Conservation (phyloP, 1,140 invertebrate species). For the Hypothenemus hampei region DNA sequence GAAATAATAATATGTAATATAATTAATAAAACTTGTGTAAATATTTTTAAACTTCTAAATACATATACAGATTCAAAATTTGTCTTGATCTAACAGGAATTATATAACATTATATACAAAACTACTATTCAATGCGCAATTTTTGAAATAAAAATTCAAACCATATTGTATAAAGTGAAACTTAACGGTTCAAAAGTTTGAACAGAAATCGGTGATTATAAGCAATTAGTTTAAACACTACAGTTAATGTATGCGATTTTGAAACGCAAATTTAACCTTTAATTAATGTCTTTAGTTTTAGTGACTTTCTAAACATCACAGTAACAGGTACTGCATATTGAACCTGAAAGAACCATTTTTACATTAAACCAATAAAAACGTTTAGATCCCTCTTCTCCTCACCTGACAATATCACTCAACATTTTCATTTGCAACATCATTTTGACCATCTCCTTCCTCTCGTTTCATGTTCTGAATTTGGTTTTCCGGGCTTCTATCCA, state of each 20-base stretch:
- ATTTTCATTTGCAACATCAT: slow-evolving; percentile 45
- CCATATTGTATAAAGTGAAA: slow-evolving; percentile 10
- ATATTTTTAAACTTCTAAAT: slow-evolving; percentile 36
- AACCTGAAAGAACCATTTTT: not conserved
- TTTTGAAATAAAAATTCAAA: slow-evolving; percentile 14
- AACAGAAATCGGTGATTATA: not conserved
- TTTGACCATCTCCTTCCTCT: slow-evolving; percentile 55
- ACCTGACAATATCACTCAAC: slow-evolving; percentile 37
- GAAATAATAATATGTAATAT: slow-evolving; percentile 42
- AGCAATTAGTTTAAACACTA: not conserved
- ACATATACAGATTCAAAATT: slow-evolving; percentile 38
- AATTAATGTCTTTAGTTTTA: slow-evolving; percentile 2
- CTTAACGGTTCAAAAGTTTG: not conserved
- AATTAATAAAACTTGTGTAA: slow-evolving; percentile 35
- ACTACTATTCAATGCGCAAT: slow-evolving; percentile 20
- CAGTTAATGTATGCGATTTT: not conserved
- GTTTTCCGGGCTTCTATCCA: slow-evolving; percentile 28
- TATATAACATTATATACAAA: slow-evolving; percentile 38
- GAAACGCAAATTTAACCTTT: not conserved
- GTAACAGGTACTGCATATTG: not conserved
- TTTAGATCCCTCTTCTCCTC: not conserved
- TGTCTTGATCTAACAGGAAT: slow-evolving; percentile 29
- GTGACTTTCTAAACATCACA: slow-evolving; percentile 5
- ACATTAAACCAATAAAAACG: not conserved
- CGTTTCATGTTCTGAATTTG: slow-evolving; percentile 55